Conservation (phyloP, 2,888 invertebrate species). For the Drosophila putrida region DNA sequence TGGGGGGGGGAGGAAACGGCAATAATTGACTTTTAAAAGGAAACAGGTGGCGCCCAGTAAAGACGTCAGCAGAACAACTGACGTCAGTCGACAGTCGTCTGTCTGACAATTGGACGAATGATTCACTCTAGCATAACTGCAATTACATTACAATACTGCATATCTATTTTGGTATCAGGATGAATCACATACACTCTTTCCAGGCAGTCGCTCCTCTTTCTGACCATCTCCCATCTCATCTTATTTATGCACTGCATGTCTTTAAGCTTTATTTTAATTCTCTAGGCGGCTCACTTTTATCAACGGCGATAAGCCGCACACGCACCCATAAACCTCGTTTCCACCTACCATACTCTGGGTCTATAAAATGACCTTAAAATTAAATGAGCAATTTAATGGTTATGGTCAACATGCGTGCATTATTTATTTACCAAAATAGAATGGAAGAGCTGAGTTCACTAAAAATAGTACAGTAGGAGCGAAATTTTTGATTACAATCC, state of each 20-base stretch:
- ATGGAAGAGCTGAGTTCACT: slow-evolving; percentile 2
- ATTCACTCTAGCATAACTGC: slow-evolving; percentile 11
- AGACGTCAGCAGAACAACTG: slow-evolving; percentile 34
- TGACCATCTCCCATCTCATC: slow-evolving; percentile 11
- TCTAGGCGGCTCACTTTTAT: slow-evolving; percentile 68
- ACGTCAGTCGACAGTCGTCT: slow-evolving; percentile 33
- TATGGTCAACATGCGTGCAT: slow-evolving; percentile 67
- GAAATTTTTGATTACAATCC: not conserved
- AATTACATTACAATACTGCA: not conserved
- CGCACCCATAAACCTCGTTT: slow-evolving; percentile 79
- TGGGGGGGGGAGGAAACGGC: slow-evolving; percentile 24
- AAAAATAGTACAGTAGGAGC: not conserved
- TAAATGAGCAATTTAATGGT: slow-evolving; percentile 65
- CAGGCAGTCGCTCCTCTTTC: slow-evolving; percentile 47
- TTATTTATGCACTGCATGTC: slow-evolving; percentile 70
- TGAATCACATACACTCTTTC: slow-evolving; percentile 53
- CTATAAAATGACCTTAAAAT: slow-evolving; percentile 69
- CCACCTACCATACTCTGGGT: slow-evolving; percentile 21
- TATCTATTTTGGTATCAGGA: slow-evolving; percentile 27
- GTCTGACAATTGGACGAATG: not conserved
- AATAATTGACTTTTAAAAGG: slow-evolving; percentile 71
- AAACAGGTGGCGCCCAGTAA: slow-evolving; percentile 57
- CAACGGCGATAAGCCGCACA: slow-evolving; percentile 66
- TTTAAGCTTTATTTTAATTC: slow-evolving; percentile 52
- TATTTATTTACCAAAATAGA: slow-evolving; percentile 22